phyloP scores from a whole-genome alignment of 1,140 invertebrate genomes.

The Conus betulinus region DNA sequence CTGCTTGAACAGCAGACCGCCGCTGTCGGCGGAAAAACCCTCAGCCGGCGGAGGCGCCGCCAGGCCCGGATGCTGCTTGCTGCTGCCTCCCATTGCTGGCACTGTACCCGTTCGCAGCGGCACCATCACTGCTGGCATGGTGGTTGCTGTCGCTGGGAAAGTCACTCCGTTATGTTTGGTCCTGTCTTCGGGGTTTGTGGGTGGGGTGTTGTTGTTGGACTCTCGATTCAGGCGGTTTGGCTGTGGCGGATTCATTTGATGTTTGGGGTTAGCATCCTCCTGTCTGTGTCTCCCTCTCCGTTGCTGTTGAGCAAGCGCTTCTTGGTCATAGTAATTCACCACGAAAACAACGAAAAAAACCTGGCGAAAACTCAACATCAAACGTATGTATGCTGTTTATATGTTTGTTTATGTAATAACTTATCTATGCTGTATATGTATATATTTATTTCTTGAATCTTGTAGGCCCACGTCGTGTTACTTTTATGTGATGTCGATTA shows the following conservation, averaged over 20 bases:
- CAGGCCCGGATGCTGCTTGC: neutral
- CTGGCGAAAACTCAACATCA: too few species aligned
- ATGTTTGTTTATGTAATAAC: too few species aligned
- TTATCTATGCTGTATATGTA: too few species aligned
- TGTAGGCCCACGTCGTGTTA: too few species aligned
- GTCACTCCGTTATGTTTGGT: neutral
- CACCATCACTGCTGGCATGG: neutral
- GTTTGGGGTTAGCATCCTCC: neutral
- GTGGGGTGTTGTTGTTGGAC: neutral
- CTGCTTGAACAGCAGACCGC: slow-evolving; percentile 20
- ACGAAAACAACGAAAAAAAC: too few species aligned
- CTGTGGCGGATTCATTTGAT: too few species aligned
- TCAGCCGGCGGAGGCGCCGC: neutral
- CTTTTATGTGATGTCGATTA: too few species aligned
- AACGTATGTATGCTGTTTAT: too few species aligned
- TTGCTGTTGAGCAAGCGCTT: too few species aligned
- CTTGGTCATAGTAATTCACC: too few species aligned
- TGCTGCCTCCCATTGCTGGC: neutral
- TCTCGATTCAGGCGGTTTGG: too few species aligned
- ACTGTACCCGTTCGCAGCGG: neutral
- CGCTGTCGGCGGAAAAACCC: neutral
- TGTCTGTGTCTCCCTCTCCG: neutral
- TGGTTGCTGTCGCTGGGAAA: neutral
- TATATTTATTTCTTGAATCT: too few species aligned
- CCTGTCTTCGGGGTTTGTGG: neutral